Evolutionary conservation across 2,797 vertebrate species (phyloP).

Genomic region (Channallabes apus): DNA sequence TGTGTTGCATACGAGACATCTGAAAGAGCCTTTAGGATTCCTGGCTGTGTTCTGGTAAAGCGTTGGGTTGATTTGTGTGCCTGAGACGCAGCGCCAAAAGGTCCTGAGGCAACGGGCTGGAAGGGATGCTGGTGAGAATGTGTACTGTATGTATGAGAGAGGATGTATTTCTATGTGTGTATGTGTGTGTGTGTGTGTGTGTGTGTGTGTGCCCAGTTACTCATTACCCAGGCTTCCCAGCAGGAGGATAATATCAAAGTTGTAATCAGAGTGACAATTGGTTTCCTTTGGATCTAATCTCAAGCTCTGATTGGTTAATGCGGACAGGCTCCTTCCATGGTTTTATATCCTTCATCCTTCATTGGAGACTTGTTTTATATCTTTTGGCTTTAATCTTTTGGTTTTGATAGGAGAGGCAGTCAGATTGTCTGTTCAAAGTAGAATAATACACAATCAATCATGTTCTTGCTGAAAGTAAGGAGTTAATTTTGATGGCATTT

Average conservation of each 20-base stretch:
- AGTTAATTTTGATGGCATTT: not conserved
- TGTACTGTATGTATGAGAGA: not conserved
- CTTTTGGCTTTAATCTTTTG: not conserved
- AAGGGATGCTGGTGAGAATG: not conserved
- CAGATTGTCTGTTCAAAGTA: not conserved
- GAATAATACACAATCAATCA: not conserved
- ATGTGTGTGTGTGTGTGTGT: slow-evolving; percentile 32
- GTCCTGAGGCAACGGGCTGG: not conserved
- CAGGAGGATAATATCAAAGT: not conserved
- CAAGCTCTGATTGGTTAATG: too few relatives aligned
- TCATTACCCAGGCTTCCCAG: not conserved
- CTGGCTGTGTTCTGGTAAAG: slow-evolving; percentile 2
- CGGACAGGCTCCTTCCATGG: not conserved
- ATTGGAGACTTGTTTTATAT: not conserved
- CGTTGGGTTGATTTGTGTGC: slow-evolving; percentile 22
- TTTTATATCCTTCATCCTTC: too few relatives aligned
- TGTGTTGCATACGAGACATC: slow-evolving; percentile 14
- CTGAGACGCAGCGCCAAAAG: not conserved
- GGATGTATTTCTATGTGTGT: slow-evolving; percentile 41
- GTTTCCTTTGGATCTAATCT: not conserved
- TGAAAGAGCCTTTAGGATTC: not conserved
- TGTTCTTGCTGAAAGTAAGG: not conserved
- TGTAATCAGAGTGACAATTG: not conserved
- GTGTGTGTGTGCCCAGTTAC: slow-evolving; percentile 11
- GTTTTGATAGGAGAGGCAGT: not conserved